phyloP scores from a whole-genome alignment of 30 jellyfish, hydroid and myxozoan species.

The Rhopilema esculentum region DNA sequence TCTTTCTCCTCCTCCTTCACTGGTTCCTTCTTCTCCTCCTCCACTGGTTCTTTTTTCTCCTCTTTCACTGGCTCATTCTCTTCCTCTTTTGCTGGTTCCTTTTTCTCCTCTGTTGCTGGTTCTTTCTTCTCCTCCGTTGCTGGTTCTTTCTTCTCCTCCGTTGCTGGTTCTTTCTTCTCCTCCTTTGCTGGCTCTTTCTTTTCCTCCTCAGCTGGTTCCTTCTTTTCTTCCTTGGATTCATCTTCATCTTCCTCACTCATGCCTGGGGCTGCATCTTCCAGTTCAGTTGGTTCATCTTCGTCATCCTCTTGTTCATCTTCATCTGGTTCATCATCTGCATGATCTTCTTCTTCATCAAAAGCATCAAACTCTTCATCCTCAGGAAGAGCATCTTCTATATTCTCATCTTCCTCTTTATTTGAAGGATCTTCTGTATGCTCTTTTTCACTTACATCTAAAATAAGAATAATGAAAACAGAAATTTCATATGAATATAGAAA shows the following conservation, averaged over 20 bases:
- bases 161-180: constrained; percentile 40
- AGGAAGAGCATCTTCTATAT: constrained; percentile 3
- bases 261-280: constrained; percentile 25
- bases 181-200: constrained; percentile 21
- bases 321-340: constrained; percentile 20
- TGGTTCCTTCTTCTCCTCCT: constrained; percentile 29
- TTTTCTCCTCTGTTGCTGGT: constrained; percentile 17
- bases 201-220: not conserved
- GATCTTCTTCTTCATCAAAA: constrained; percentile 25
- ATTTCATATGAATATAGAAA: constrained; percentile 71
- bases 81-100: constrained; percentile 33
- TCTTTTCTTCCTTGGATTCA: constrained; percentile 5
- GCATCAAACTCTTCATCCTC: constrained; percentile 23
- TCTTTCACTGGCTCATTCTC: constrained; percentile 19
- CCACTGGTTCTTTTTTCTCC: constrained; percentile 42
- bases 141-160: constrained; percentile 40
- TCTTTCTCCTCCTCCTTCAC: constrained; percentile 2
- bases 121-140: constrained; percentile 18
- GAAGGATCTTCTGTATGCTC: not conserved
- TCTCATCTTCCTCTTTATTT: not conserved
- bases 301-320: constrained; percentile 47
- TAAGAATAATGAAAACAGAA: constrained; percentile 66
- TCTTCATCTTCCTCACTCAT: constrained; percentile 20
- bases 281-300: constrained; percentile 37
- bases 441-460: constrained; percentile 59